Base-by-base conservation (phyloP, 2,888 invertebrate species). In the Aspidiotus destructor region DNA sequence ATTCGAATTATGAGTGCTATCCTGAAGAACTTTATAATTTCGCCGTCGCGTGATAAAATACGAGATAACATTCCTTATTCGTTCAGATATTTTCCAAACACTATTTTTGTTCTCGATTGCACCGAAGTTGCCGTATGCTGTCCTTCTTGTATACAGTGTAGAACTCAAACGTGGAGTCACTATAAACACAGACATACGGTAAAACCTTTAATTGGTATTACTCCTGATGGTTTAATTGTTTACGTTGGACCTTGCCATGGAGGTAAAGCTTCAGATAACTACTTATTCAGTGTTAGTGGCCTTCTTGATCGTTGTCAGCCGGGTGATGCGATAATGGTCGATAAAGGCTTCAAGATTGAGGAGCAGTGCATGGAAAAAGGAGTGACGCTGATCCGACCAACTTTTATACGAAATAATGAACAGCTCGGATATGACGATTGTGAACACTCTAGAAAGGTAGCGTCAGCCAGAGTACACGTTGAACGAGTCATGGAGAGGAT, bases 191-290 rank as follows among this genome's bases (percentile, higher is more conserved):
- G 41, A n/a, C 8, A 54, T 41, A 63, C 15, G 6, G 40, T 63
- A 53, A 57, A 64, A 16, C 42, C 40, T 15, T 41, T 57, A 16
- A 42, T 65, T 41, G 65, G 65, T 5, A 54, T 65, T 42, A 17
- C 55, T 65, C 57, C 42, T 10, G 41, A 8, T 8, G 57, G 65
- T 42, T 5, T 57, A 13, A 44, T 57, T 15, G 17, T 16, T 11
- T 65, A 16, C 17, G 28, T 53, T 13, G 42, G 65, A 41, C 40
- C 41, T 15, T 48, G 41, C 28, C 53, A 62, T 44, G 62, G 63
- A 1, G 54, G 54, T 15, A 63, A 41, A 28, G 41, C 63, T 1
- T 53, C 53, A 40, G 63, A 63, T 52, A 62, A 63, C 15, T 54
- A 15, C n/a, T 53, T 63, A 10, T 54, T 48, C 41, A 41, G 40